phyloP scores from a whole-genome alignment of 2,888 invertebrate species.

The Hemaris fuciformis region DNA sequence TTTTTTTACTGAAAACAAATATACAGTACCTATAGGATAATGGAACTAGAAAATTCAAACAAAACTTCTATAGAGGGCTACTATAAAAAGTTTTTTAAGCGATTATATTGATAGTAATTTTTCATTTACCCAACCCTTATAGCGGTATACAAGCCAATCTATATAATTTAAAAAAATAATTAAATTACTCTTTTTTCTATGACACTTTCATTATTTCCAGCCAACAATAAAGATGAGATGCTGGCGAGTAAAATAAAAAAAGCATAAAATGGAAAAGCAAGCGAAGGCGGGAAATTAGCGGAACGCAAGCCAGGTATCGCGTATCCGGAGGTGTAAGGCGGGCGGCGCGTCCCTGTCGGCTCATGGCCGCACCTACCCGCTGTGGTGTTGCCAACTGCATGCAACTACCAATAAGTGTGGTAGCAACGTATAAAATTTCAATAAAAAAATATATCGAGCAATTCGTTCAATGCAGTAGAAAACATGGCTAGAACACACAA shows the following conservation, averaged over 20 bases:
- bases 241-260: not conserved
- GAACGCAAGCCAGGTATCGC: constrained; percentile 17
- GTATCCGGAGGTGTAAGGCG: constrained; percentile 17
- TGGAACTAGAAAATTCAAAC: no score
- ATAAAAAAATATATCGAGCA: not conserved
- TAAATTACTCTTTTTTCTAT: not conserved
- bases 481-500: no score
- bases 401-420: not conserved
- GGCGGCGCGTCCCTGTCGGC: constrained; percentile 13
- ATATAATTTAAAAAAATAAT: not conserved
- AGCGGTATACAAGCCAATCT: no score
- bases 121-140: no score
- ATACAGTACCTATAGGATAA: no score
- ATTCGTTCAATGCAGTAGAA: no score
- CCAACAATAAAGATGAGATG: not conserved
- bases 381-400: not conserved
- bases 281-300: constrained; percentile 18
- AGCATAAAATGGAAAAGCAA: constrained; percentile 5
- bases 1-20: no score
- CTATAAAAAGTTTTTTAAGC: no score
- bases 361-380: constrained; percentile 5
- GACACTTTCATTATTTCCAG: no score
- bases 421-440: not conserved
- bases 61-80: no score
- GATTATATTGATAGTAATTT: no score